Base-by-base conservation (phyloP, 2,888 invertebrate genomes). In the Allophyes oxyacanthae region DNA sequence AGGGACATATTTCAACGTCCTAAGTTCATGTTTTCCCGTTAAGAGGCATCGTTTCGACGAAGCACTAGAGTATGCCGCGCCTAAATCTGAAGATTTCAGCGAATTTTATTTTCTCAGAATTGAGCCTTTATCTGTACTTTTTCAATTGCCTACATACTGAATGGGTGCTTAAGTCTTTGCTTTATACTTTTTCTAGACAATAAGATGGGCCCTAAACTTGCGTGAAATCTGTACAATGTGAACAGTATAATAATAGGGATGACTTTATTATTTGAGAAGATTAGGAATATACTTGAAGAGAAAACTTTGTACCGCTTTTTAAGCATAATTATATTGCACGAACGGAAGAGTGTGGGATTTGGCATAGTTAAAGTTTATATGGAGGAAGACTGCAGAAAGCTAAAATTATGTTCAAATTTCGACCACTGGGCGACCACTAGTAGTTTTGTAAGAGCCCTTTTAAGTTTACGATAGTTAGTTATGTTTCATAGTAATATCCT, bases 21-120 rank as follows among this genome's bases (percentile, higher is more conserved):
- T 60, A 51, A 72, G 55, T 60, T 41, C 38, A 52, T 42, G 65
- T 65, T 72, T 61, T 65, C 62, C 62, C 61, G 52, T 59, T 61
- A 67, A 61, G 14, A 61, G 44, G n/a, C 54, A 15, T 53, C 61
- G 32, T 65, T 65, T 54, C 50, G 20, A 33, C 43, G 36, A 32
- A 40, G 48, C 48, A 56, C 62, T 62, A 55, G 56, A 54, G 51
- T 60, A 50, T 33, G 53, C 41, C 43, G 28, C 46, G 50, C 54
- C 55, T 46, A 64, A 64, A 71, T 60, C 38, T 44, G 6, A 28
- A 64, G 40, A 61, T 56, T 50, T 55, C 50, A 40, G 49, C 13
- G 32, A 41, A 46, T 58, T 58, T 64, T 68, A 64, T 53, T 50
- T 64, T 52, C 14, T 25, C 11, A 38, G 32, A 49, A 59, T 55